phyloP scores from a whole-genome alignment of 2,113 vertebrate genomes.

The Eidolon helvum region DNA sequence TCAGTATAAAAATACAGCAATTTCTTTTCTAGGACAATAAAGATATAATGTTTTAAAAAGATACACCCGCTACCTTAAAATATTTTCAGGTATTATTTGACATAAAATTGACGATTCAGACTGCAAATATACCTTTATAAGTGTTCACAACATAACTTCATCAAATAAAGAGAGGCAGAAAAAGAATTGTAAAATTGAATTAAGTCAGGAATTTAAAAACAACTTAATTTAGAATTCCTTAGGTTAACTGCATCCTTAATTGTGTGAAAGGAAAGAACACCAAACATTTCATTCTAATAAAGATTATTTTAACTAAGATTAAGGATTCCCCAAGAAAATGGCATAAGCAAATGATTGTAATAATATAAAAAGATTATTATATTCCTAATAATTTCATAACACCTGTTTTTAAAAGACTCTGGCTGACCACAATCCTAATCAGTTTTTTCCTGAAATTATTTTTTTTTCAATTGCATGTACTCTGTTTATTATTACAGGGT shows the following conservation, averaged over 20 bases:
- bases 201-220: not conserved
- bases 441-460: constrained; percentile 67
- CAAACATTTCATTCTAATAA: not conserved
- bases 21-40: not conserved
- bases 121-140: not conserved
- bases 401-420: constrained; percentile 9
- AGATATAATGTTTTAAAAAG: not conserved
- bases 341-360: not conserved
- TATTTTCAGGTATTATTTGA: constrained; percentile 27
- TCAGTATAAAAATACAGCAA: not conserved
- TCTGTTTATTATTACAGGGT: constrained; percentile 61
- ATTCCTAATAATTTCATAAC: not conserved
- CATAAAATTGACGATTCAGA: not conserved
- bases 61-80: not conserved
- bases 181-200: constrained; percentile 44
- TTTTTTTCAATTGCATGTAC: constrained; percentile 61
- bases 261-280: not conserved
- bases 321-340: constrained; percentile 8
- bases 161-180: not conserved
- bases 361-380: not conserved
- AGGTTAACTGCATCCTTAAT: not conserved
- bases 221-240: constrained; percentile 21
- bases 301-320: not conserved
- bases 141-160: not conserved
- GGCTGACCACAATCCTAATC: constrained; percentile 43